Evolutionary conservation across 2,888 invertebrate species (phyloP), one percentile per base, ranked within the genome.

Genomic region (Drosophila meridionalis): DNA sequence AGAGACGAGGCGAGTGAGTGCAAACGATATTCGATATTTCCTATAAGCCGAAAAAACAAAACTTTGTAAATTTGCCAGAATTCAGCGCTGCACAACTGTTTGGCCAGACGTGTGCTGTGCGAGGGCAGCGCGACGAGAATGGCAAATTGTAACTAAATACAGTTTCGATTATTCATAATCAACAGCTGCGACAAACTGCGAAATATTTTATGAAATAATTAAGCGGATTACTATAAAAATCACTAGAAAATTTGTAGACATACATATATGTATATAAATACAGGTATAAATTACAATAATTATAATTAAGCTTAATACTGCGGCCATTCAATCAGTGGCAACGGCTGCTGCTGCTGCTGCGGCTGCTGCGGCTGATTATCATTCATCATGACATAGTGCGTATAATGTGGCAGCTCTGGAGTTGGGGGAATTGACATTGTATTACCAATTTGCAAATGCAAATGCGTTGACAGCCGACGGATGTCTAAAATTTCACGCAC

Each of bases 371-470:
- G 12, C 38, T 55, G 40, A 56, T 42, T 56, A 42, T 42, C 56
- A 56, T 56, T 42, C 56, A 34, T 52, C 26, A 43, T 57, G 42
- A 32, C 57, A 20, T 3, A 42, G 28, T 3, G 36, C 42, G 40
- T 52, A 42, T 30, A 30, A 36, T 52, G 45, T n/a, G 55, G 40
- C 28, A 8, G 12, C 38, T 50, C 7, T 26, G 8, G 43, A 9
- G 38, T 36, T 26, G 14, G 28, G 42, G 30, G 40, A 42, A 43
- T n/a, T 58, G 70, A 65, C 62, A 62, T 83, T 71, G 63, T 65
- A 61, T 85, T 83, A 85, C 85, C 87, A 87, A 85, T 85, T 85
- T 83, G 75, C 68, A 68, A 75, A 66, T 83, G 82, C 82, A 84
- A 84, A 84, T 87, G 69, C 68, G 69, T 26, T 61, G 55, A 73